These are phyloP conservation scores for Trichopria drosophilae DNA, from an alignment of 2,888 invertebrate genomes.

Conservation along the genomic window DNA sequence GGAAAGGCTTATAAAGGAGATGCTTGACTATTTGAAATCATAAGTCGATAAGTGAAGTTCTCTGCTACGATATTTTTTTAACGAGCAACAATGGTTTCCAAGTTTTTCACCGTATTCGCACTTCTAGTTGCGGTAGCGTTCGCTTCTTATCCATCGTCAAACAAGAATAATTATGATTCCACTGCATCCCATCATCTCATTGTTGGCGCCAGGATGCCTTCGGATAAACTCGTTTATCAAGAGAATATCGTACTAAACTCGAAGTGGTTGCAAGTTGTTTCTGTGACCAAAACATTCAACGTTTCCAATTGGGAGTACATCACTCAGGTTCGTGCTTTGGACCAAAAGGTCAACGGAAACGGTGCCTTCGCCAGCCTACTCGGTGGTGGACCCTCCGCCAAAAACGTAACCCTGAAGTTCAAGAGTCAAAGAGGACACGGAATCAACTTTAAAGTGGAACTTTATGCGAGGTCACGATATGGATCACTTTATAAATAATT, in stretches of 20 bases:
- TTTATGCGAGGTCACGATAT: conserved; percentile 48
- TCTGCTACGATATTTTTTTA: too few relatives aligned
- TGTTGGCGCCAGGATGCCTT: conserved; percentile 39
- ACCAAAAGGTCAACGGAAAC: conserved; percentile 57
- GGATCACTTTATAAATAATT: not conserved
- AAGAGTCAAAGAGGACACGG: conserved; percentile 58
- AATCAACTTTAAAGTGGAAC: conserved; percentile 58
- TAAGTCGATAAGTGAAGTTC: too few relatives aligned
- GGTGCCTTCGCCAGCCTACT: conserved; percentile 57
- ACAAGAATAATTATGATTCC: too few relatives aligned
- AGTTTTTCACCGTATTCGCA: too few relatives aligned
- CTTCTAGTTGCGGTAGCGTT: too few relatives aligned
- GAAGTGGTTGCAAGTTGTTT: conserved; percentile 39
- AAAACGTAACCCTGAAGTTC: conserved; percentile 53
- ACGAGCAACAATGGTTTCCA: too few relatives aligned
- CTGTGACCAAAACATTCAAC: conserved; percentile 41
- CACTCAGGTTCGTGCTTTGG: conserved; percentile 54
- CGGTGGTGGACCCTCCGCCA: conserved; percentile 56
- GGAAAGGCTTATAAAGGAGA: too few relatives aligned
- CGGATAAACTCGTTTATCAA: conserved; percentile 38
- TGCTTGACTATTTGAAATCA: too few relatives aligned
- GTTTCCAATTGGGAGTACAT: conserved; percentile 41
- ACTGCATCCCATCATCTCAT: conserved; percentile 43
- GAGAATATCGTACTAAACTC: conserved; percentile 43
- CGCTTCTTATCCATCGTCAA: too few relatives aligned